phyloP scores from a whole-genome alignment of 2,888 invertebrate genomes.

The Harpalus rubripes region DNA sequence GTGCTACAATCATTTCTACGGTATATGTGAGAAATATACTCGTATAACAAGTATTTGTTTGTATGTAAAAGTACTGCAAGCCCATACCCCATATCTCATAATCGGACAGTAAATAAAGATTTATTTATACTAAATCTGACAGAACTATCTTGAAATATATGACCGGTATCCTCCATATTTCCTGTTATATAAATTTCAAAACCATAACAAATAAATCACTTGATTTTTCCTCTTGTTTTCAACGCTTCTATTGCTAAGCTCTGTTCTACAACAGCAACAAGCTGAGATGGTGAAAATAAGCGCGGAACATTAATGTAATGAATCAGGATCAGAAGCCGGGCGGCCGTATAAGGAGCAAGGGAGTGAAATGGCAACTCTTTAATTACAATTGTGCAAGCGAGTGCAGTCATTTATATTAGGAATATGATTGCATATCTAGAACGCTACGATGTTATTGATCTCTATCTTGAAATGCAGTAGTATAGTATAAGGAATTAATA shows the following conservation, averaged over 20 bases:
- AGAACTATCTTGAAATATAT: constrained; percentile 22
- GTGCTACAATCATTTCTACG: too few relatives aligned
- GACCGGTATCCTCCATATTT: not conserved
- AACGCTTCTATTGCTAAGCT: not conserved
- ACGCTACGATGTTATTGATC: constrained; percentile 13
- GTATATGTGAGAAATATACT: not conserved
- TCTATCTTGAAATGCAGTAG: constrained; percentile 1
- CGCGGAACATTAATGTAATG: constrained; percentile 23
- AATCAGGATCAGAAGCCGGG: constrained; percentile 48
- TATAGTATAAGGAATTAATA: too few relatives aligned
- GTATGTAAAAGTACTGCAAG: not conserved
- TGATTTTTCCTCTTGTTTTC: constrained; percentile 6
- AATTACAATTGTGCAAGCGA: constrained; percentile 37
- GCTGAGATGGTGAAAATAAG: constrained; percentile 25
- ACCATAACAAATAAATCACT: constrained; percentile 29
- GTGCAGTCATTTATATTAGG: constrained; percentile 24
- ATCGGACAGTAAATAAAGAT: constrained; percentile 22
- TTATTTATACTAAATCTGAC: constrained; percentile 33
- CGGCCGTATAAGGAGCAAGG: constrained; percentile 34
- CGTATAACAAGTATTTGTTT: not conserved
- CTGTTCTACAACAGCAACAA: constrained; percentile 21
- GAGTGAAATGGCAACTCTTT: constrained; percentile 32
- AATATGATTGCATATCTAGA: constrained; percentile 30
- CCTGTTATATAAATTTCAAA: constrained; percentile 40
- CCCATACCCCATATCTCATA: not conserved